A percentile compares a stretch with the other conserved stretches of the same genome.
Evolutionary conservation across 2,888 invertebrate genomes (phyloP).

Genomic region (Drepanosiphum platanoidis): DNA sequence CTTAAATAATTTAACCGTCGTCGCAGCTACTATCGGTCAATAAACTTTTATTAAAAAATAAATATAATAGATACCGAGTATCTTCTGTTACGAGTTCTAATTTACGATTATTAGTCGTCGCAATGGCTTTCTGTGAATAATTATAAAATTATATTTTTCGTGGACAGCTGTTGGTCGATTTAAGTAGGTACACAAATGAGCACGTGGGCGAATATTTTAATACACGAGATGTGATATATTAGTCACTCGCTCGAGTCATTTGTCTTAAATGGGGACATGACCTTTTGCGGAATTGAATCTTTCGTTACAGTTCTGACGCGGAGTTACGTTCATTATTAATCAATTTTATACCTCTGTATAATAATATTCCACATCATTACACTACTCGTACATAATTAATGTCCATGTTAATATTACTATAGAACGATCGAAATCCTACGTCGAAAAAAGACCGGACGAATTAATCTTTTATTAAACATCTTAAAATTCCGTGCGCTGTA

Average conservation of each 20-base stretch:
- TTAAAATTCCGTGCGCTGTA: too few species aligned
- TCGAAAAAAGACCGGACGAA: not conserved
- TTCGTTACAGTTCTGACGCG: not conserved
- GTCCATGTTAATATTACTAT: not conserved
- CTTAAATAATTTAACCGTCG: not conserved
- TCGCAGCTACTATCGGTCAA: not conserved
- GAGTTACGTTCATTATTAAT: conserved; percentile 12
- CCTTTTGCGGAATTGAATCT: conserved; percentile 33
- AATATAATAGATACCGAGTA: not conserved
- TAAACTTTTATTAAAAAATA: not conserved
- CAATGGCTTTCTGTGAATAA: not conserved
- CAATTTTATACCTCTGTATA: conserved; percentile 3
- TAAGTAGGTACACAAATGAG: not conserved
- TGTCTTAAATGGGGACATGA: conserved; percentile 1
- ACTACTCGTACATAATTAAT: not conserved
- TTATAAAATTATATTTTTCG: not conserved
- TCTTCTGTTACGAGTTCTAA: not conserved
- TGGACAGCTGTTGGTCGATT: not conserved
- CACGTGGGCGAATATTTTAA: conserved; percentile 21
- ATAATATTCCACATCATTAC: not conserved
- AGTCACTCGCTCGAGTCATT: conserved; percentile 2
- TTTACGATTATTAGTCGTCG: not conserved
- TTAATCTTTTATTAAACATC: not conserved
- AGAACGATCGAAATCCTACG: not conserved
- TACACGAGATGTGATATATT: not conserved